Base-by-base conservation (phyloP, 2,888 invertebrate species). In the Bursaphelenchus okinawaensis region DNA sequence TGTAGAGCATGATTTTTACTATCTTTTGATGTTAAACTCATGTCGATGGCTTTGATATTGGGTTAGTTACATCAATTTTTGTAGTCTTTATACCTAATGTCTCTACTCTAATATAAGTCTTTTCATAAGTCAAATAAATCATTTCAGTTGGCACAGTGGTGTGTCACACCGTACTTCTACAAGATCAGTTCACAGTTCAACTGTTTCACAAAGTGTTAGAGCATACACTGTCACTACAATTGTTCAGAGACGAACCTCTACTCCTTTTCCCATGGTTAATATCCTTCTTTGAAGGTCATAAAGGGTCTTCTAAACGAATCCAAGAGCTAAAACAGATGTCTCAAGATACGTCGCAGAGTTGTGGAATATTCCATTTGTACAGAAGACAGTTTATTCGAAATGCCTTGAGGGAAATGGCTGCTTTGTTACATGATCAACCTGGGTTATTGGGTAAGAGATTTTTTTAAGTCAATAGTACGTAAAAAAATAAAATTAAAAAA, bases 201-300 rank as follows among this genome's bases (percentile, higher is more conserved):
- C 88, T 96, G 84, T 98, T 94, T 91, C 88, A 90, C 7, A 90
- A 89, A 74, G 91, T 94, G 0, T 85, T 98, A 58, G 92, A 94
- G 81, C 91, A 91, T 6, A 90, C 92, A 28, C 93, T 96, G 91
- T 92, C 95, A 0, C 87, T 93, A 56, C 90, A 93, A 4, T 85
- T 99, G 24, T 98, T 94, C 83, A 87, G 98, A 31, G 98, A 99
- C 86, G 98, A 99, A 87, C 93, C 95, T 0, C 88, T 99, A 54
- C 90, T 92, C 82, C 92, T 93, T 72, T 98, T 98, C 85, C 89
- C 91, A 55, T 94, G 93, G 80, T 90, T 96, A 68, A 91, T 91
- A 81, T 87, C 88, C 60, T 94, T 91, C 82, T 94, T 99, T 83
- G 98, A 99, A 83, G 89, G 90, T 22, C 89, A 95, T 61, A 98